Percentiles rank a stretch among this genome's conserved stretches.
These are phyloP conservation scores for Agrilus planipennis DNA, from an alignment of 1,140 invertebrate species.

Conservation along the genomic window DNA sequence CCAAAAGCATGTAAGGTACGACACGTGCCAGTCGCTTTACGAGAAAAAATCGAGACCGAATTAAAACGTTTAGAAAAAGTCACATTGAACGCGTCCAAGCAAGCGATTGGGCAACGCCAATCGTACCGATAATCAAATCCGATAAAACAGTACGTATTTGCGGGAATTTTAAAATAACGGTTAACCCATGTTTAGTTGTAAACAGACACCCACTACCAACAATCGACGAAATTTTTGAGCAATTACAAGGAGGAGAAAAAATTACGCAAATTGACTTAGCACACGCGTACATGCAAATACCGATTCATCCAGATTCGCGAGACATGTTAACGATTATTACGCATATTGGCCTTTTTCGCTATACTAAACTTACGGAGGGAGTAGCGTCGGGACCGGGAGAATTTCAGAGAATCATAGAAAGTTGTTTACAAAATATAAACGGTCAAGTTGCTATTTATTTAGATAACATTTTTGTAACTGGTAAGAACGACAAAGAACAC, in stretches of 20 bases:
- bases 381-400: slow-evolving; percentile 4
- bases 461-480: slow-evolving; percentile 10
- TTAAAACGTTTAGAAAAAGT: no score
- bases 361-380: slow-evolving; percentile 7
- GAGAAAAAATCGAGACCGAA: no score
- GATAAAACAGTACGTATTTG: slow-evolving; percentile 12
- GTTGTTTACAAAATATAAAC: slow-evolving; percentile 7
- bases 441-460: slow-evolving; percentile 5
- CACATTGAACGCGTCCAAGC: no score
- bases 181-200: slow-evolving; percentile 6
- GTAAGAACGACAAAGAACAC: slow-evolving; percentile 8
- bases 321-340: slow-evolving; percentile 11
- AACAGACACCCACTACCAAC: slow-evolving; percentile 12
- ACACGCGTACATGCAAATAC: slow-evolving; percentile 9
- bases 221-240: slow-evolving; percentile 9
- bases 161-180: slow-evolving; percentile 13
- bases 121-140: slow-evolving; percentile 13
- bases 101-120: slow-evolving; percentile 17
- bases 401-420: slow-evolving; percentile 8
- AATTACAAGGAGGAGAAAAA: slow-evolving; percentile 4
- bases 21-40: no score
- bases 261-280: slow-evolving; percentile 8
- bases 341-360: slow-evolving; percentile 12
- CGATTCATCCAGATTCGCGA: slow-evolving; percentile 1
- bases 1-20: no score